A percentile compares a stretch with the other conserved stretches of the same genome.
Evolutionary conservation across 2,888 invertebrate species (phyloP).

Genomic region (Drosophila multiciliata): DNA sequence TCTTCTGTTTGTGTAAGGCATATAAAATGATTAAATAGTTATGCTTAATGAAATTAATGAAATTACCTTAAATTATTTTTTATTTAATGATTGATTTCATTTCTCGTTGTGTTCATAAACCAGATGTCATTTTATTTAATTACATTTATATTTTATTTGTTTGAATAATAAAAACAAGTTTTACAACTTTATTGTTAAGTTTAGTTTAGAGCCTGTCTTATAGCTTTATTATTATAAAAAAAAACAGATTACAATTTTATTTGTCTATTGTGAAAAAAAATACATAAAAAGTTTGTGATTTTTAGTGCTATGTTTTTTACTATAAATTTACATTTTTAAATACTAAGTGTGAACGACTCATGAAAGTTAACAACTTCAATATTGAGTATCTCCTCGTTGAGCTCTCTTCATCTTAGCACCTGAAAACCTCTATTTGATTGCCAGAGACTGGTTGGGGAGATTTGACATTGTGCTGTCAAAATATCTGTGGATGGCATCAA

Average conservation of each 20-base stretch:
- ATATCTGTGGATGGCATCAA: slow-evolving; percentile 15
- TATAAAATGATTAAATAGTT: neutral
- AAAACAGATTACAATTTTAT: neutral
- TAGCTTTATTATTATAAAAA: neutral
- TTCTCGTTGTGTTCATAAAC: neutral
- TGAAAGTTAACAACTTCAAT: neutral
- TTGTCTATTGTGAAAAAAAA: neutral
- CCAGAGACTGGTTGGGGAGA: neutral
- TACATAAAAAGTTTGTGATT: neutral
- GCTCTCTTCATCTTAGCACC: neutral
- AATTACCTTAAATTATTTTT: neutral
- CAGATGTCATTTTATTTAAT: neutral
- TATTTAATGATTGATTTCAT: neutral
- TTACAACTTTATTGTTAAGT: neutral
- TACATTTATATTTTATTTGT: neutral
- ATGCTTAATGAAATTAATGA: neutral
- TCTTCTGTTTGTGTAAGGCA: neutral
- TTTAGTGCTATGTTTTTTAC: neutral
- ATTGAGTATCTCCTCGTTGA: neutral
- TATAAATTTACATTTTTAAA: too few species aligned
- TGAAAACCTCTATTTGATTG: neutral
- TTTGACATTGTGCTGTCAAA: slow-evolving; percentile 31
- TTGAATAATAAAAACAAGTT: neutral
- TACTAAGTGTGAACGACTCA: too few species aligned
- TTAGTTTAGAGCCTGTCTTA: neutral